A percentile compares a stretch with the other conserved stretches of the same genome.
Conservation (phyloP, 2,113 vertebrate species). For the Corythaixoides concolor region DNA sequence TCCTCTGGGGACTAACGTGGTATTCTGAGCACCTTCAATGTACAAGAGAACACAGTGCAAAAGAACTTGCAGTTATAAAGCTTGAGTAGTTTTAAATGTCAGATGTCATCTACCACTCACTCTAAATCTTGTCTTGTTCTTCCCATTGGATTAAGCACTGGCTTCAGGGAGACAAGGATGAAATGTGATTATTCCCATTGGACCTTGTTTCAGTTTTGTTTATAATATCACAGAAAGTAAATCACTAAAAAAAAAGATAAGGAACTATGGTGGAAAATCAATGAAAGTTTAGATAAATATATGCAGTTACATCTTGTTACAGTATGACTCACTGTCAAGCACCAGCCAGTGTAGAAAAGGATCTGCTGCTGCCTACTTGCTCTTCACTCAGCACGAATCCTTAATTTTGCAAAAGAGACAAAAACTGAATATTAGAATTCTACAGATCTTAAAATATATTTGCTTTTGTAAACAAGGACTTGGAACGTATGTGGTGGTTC, state of each 20-base stretch:
- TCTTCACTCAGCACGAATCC: background rate
- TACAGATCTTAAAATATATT: background rate
- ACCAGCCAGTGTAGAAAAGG: constrained; percentile 3
- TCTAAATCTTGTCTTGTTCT: background rate
- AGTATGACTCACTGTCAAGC: constrained; percentile 40
- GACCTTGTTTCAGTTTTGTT: background rate
- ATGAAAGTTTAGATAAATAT: background rate
- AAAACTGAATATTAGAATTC: background rate
- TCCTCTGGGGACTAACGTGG: background rate
- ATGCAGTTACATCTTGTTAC: constrained; percentile 8
- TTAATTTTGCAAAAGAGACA: background rate
- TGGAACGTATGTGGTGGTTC: background rate
- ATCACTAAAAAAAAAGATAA: background rate
- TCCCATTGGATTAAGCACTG: background rate
- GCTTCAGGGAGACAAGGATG: background rate
- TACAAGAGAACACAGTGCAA: background rate
- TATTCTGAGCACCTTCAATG: background rate
- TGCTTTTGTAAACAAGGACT: background rate
- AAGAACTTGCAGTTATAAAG: background rate
- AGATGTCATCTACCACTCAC: background rate
- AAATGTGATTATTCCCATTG: background rate
- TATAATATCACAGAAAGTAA: background rate
- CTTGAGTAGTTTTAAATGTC: background rate
- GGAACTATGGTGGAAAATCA: background rate
- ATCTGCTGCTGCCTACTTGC: constrained; percentile 44